Conservation (phyloP, 2,113 vertebrate species). For the Regulus satrapa region DNA sequence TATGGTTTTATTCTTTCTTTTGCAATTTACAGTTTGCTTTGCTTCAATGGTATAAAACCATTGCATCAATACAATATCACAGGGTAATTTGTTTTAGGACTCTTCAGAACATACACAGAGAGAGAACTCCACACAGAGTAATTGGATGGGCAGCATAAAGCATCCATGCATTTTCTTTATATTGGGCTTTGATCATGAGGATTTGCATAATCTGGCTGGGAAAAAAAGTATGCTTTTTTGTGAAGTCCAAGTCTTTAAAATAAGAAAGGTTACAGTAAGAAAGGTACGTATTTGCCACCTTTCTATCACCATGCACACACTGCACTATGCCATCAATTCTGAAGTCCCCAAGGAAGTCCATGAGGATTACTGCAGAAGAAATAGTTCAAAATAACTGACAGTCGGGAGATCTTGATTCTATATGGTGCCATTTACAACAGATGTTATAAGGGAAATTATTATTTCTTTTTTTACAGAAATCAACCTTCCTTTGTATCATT, state of each 20-base stretch:
- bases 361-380: not conserved
- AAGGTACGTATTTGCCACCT: not conserved
- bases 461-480: not conserved
- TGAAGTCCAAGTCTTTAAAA: not conserved
- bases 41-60: constrained; percentile 60
- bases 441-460: not conserved
- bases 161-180: not conserved
- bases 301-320: not conserved
- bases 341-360: not conserved
- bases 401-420: not conserved
- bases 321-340: not conserved
- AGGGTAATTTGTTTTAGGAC: constrained; percentile 35
- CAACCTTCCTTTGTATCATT: not conserved
- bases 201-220: not conserved
- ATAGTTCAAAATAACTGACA: not conserved
- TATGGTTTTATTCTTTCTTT: constrained; percentile 68
- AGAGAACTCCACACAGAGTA: not conserved
- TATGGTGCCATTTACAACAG: not conserved
- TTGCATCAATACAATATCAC: constrained; percentile 39
- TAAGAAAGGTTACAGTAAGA: not conserved
- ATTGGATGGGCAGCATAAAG: not conserved
- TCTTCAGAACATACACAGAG: not conserved
- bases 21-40: constrained; percentile 69
- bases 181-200: not conserved
- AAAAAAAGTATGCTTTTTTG: not conserved